Conservation (phyloP, 2,888 invertebrate species). For the Desoria tigrina region DNA sequence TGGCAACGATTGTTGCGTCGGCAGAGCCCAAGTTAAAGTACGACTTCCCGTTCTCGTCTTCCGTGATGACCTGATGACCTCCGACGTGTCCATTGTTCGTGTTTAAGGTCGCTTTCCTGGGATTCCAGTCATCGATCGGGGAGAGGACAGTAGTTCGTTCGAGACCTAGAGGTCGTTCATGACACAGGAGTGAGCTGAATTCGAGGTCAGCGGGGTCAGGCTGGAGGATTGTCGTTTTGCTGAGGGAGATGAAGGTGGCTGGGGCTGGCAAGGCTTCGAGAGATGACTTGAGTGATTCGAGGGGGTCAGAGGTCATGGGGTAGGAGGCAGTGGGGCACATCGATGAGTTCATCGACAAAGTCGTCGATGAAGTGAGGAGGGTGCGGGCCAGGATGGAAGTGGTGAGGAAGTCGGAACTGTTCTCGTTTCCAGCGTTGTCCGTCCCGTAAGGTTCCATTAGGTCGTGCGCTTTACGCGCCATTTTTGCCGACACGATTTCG, state of each 20-base stretch:
- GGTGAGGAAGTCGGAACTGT: conserved; percentile 51
- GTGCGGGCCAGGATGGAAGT: conserved; percentile 53
- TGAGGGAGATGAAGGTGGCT: conserved; percentile 10
- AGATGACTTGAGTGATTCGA: conserved; percentile 49
- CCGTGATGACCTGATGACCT: conserved; percentile 47
- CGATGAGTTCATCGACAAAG: neutral
- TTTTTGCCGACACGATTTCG: conserved; percentile 44
- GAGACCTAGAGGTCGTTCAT: conserved; percentile 44
- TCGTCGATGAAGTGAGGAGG: conserved; percentile 42
- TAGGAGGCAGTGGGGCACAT: neutral
- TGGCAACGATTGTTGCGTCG: conserved; percentile 48
- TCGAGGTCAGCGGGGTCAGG: conserved; percentile 41
- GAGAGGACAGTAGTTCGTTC: conserved; percentile 49
- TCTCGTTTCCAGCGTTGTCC: conserved; percentile 30
- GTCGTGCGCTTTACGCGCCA: conserved; percentile 33
- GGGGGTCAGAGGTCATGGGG: conserved; percentile 32
- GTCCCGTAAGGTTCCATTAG: conserved; percentile 24
- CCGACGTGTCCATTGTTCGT: conserved; percentile 35
- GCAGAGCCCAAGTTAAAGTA: conserved; percentile 52
- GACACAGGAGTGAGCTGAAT: conserved; percentile 41
- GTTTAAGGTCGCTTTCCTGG: conserved; percentile 19
- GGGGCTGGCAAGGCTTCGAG: conserved; percentile 50
- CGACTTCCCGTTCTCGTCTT: conserved; percentile 53
- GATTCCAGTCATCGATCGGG: conserved; percentile 48
- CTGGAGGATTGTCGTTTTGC: conserved; percentile 35